phyloP scores from a whole-genome alignment of 2,797 vertebrate genomes.

The Xyrichtys novacula region DNA sequence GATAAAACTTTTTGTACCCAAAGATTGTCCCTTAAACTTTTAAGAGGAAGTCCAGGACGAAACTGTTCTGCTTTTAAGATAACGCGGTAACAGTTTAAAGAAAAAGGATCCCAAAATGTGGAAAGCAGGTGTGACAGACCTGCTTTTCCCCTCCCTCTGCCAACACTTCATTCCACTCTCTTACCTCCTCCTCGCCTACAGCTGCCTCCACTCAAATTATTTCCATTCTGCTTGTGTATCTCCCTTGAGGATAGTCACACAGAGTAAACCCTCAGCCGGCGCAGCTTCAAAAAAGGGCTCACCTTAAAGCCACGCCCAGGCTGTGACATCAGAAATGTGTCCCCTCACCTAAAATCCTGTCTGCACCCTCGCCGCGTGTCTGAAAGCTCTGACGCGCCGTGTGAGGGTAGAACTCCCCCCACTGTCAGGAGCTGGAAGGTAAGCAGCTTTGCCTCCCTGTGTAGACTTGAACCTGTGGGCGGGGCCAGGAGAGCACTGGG shows the following conservation, averaged over 20 bases:
- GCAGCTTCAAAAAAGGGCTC: conserved; percentile 47
- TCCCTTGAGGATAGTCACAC: conserved; percentile 63
- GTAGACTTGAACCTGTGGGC: conserved; percentile 72
- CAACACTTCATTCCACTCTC: conserved; percentile 57
- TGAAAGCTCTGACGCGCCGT: conserved; percentile 33
- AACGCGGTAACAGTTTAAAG: conserved; percentile 5
- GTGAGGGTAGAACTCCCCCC: conserved; percentile 50
- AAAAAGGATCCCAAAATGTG: conserved; percentile 24
- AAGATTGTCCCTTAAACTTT: conserved; percentile 6
- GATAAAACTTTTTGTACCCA: conserved; percentile 7
- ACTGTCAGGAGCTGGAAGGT: conserved; percentile 78
- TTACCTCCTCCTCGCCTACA: conserved; percentile 77
- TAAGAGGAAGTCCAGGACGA: conserved; percentile 1
- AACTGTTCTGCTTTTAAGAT: conserved; percentile 1
- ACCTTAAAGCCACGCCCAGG: conserved; percentile 79
- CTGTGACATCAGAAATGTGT: conserved; percentile 76
- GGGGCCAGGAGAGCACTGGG: conserved; percentile 44
- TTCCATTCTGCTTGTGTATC: conserved; percentile 58
- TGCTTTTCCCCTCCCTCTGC: conserved; percentile 58
- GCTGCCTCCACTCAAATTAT: conserved; percentile 59
- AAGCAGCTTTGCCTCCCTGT: conserved; percentile 83
- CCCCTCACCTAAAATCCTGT: conserved; percentile 61
- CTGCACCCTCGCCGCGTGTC: conserved; percentile 39
- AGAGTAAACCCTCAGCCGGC: conserved; percentile 47
- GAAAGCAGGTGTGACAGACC: conserved; percentile 64